Evolutionary conservation across 92 coral and sea anemone species (phyloP), one percentile per base, ranked within the genome.

Genomic region (Phenganax stokvisi): DNA sequence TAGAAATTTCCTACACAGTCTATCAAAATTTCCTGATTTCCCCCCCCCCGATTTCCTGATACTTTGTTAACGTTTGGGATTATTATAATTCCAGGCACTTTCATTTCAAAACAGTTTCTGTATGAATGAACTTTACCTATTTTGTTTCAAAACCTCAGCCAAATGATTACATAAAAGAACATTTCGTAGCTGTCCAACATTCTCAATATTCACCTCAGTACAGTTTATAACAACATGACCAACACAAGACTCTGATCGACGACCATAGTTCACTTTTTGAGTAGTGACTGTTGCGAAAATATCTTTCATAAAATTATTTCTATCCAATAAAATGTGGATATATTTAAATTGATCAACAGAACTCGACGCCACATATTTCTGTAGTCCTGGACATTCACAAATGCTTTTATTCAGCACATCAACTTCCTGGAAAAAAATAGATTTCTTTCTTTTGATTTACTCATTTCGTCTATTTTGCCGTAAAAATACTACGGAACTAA

Each of bases 101-200:
- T 37, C 5, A 37, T 5, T 37, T 37, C 5, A 37, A 37, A 5
- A 37, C 47, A 37, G 47, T 37, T 37, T 37, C 5, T 51, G 58
- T 15, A 10, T 51, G 52, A 6, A 10, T 51, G 52, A 6, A 12
- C 25, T 7, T 9, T 65, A 79, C 83, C 74, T 79, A 28, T 54
- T 79, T 51, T 79, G 72, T 28, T 52, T 17, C 8, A 79, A 64
- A 51, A 79, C 10, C 51, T 65, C 58, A 17, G 56, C 61, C 74
- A 79, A 0, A 63, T 63, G 83, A 51, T 79, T 65, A 65, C 59
- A 62, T 79, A 79, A n/a, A 1, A 79, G 56, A 5, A 79, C 29
- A 52, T 52, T 79, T 16, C 83, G 72, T 29, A 79, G 25, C 59
- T 64, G 44, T 47, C 62, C 83, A 63, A 64, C 74, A 79, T 64